A percentile compares a stretch with the other conserved stretches of the same genome.
Evolutionary conservation across 2,888 invertebrate genomes (phyloP).

Genomic region (Acronicta alni): DNA sequence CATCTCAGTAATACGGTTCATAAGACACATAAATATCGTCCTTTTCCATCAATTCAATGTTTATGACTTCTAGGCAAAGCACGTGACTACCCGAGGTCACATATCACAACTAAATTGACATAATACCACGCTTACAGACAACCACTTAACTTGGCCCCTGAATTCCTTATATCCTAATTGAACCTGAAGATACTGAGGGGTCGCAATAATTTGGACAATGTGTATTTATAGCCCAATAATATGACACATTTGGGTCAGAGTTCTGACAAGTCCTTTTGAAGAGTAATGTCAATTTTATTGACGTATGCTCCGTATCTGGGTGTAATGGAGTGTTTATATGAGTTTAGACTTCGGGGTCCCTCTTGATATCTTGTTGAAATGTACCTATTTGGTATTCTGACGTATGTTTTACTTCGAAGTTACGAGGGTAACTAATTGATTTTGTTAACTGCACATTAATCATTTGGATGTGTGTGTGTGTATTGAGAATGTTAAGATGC

Average conservation of each 20-base stretch:
- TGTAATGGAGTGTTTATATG: conserved; percentile 54
- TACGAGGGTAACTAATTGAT: conserved; percentile 49
- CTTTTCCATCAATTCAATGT: conserved; percentile 38
- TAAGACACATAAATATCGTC: conserved; percentile 14
- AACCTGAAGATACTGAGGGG: conserved; percentile 36
- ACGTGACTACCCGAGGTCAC: conserved; percentile 67
- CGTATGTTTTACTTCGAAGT: conserved; percentile 12
- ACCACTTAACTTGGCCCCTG: conserved; percentile 50
- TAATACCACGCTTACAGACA: conserved; percentile 62
- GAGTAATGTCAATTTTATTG: conserved; percentile 68
- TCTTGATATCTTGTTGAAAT: conserved; percentile 46
- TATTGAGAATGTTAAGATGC: conserved; percentile 2
- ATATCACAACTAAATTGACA: conserved; percentile 72
- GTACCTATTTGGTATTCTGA: conserved; percentile 24
- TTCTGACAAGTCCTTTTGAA: conserved; percentile 62
- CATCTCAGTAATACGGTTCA: background rate
- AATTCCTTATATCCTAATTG: conserved; percentile 26
- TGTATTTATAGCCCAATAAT: conserved; percentile 80
- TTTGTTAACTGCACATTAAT: conserved; percentile 36
- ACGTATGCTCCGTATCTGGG: conserved; percentile 52
- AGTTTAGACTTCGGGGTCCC: conserved; percentile 44
- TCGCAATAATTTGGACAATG: conserved; percentile 59
- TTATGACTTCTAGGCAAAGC: conserved; percentile 50
- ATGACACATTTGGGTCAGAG: conserved; percentile 74
- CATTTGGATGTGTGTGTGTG: conserved; percentile 15